Evolutionary conservation across 2,888 invertebrate species (phyloP), one percentile per base, ranked within the genome.

Genomic region (Acronicta alni): DNA sequence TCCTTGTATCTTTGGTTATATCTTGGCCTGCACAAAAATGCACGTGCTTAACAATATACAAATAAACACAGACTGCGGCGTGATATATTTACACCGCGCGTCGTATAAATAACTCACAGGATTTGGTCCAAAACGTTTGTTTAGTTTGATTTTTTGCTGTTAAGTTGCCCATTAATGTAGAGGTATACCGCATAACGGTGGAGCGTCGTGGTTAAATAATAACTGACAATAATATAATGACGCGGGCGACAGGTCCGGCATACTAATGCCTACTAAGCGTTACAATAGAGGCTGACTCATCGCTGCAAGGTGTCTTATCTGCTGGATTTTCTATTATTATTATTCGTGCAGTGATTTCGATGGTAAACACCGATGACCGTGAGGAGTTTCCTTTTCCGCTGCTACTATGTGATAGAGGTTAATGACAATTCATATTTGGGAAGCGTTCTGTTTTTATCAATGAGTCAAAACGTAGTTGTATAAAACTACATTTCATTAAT

Each of bases 1-100:
- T 91, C 83, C 94, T 91, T 54, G 91, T 94, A 62, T 95, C 95
- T 84, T 91, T 93, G 81, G 88, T 93, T 81, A 92, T 90, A 79
- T 94, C 94, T 84, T 94, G 94, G 86, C 94, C 94, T 94, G 86
- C 59, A 87, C 85, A 89, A 86, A 87, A 85, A 76, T 69, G 72
- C 81, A 84, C 81, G 73, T 78, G 80, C 70, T 67, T 63, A 65
- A 72, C 62, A 49, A 45, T 54, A 73, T 74, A 77, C 84, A 87
- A 86, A 89, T 86, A 88, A 89, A 88, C 86, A 85, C 81, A 73
- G 71, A 67, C 48, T 63, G 32, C 57, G 72, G 44, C 57, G 67
- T 55, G 68, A 68, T 80, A 81, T 72, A 77, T 75, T 79, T 72
- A 77, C 62, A 71, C 68, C 62, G 67, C 59, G n/a, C 61, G 57